These are phyloP conservation scores for Ceratitis capitata DNA, from an alignment of 1,140 invertebrate genomes.

Conservation along the genomic window DNA sequence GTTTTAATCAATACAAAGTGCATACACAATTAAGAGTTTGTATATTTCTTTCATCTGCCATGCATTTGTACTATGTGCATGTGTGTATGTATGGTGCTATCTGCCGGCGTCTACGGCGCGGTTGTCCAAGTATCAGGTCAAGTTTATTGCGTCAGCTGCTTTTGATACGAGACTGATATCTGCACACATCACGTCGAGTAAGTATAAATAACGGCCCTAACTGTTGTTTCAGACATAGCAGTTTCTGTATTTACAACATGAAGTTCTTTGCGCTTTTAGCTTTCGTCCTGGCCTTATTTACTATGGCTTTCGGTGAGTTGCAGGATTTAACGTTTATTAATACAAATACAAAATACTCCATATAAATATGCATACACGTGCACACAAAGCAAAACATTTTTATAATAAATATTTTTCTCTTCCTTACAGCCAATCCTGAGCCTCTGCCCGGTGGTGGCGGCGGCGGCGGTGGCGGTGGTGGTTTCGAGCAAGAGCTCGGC, in stretches of 20 bases:
- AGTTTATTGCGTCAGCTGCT: slow-evolving; percentile 29
- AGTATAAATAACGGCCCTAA: not conserved
- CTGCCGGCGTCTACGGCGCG: not conserved
- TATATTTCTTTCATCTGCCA: too few relatives aligned
- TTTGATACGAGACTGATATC: not conserved
- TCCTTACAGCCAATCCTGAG: slow-evolving; percentile 24
- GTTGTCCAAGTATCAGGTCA: not conserved
- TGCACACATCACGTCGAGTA: not conserved
- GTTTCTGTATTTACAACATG: slow-evolving; percentile 28
- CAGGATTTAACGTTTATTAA: not conserved
- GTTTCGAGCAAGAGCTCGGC: not conserved
- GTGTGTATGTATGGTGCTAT: not conserved
- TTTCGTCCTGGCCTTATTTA: slow-evolving; percentile 40
- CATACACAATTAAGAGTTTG: too few relatives aligned
- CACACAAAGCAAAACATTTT: not conserved
- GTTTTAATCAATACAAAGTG: too few relatives aligned
- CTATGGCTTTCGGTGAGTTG: slow-evolving; percentile 35
- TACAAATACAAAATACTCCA: not conserved
- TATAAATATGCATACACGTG: not conserved
- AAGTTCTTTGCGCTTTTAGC: slow-evolving; percentile 40
- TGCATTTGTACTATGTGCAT: too few relatives aligned
- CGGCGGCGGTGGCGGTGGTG: slow-evolving; percentile 37
- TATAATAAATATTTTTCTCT: not conserved
- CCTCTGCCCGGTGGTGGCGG: slow-evolving; percentile 17
- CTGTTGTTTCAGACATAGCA: not conserved